Base-by-base conservation (phyloP, 2,888 invertebrate genomes). In the Drosophila paucipuncta region DNA sequence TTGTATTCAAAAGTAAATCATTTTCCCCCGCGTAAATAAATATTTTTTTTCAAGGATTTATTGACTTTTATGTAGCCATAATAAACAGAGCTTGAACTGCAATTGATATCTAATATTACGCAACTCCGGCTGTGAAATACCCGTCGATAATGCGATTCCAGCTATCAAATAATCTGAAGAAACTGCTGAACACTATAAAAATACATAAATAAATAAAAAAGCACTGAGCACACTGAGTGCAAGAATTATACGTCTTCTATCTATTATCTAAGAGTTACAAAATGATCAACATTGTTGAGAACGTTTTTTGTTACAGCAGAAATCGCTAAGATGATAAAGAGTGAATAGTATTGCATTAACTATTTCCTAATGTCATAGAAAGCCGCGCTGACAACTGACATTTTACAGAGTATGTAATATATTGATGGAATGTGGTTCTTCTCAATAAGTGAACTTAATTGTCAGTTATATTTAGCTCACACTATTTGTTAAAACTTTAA, bases 81-180 rank as follows among this genome's bases (percentile, higher is more conserved):
- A 47, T 25, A 47, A 47, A 25, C 4, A 47, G 9, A 25, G 28
- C 25, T 47, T 47, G 25, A 47, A 25, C 28, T 4, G 47, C n/a
- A 65, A 37, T n/a, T 16, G 39, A 63, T 63, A 65, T 66, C 33
- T 41, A 35, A 11, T n/a, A 30, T 7, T 3, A 65, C 33, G 22
- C 65, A 65, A 33, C 39, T 18, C 13, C 33, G 28, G 11, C 31
- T 65, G 41, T 53, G 41, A 41, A 66, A 66, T 66, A 22, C 30
- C n/a, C 10, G 30, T 52, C 66, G 66, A 66, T 66, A 66, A 53
- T 35, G 52, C 66, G 41, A 41, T 31, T 35, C 2, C 41, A 66
- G 66, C 41, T 52, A 66, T 52, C 28, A 52, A 52, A 33, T 66
- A 35, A 66, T 66, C 52, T 65, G 22, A 35, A 35, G 33, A 43